Conservation (phyloP, 2,797 vertebrate species). For the Scyliorhinus canicula region DNA sequence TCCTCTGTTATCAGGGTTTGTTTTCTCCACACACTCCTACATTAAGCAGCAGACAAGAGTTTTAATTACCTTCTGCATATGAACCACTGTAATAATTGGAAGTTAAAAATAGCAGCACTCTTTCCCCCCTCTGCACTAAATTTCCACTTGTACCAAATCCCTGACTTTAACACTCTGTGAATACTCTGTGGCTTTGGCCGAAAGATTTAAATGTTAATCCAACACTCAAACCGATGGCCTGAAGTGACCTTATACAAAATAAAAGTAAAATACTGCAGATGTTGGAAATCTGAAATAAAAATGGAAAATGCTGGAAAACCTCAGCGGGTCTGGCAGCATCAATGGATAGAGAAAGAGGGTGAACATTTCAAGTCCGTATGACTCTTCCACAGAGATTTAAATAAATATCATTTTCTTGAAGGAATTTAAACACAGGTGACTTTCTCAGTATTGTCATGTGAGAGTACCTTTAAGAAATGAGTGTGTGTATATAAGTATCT, state of each 20-base stretch:
- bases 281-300: no score
- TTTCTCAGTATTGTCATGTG: background rate
- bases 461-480: no score
- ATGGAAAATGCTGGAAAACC: no score
- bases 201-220: background rate
- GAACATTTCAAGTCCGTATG: no score
- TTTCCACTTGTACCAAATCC: background rate
- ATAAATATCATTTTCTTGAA: background rate
- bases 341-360: no score
- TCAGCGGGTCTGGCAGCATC: no score
- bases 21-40: no score
- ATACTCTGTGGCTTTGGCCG: background rate
- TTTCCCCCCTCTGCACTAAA: background rate
- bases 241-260: background rate
- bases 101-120: background rate
- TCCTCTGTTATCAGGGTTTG: no score
- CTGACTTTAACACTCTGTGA: background rate
- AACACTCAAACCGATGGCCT: background rate
- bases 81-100: background rate
- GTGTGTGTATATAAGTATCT: no score
- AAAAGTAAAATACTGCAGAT: no score
- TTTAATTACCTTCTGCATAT: background rate
- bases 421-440: background rate
- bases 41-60: background rate
- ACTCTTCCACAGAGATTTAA: no score